Base-by-base conservation (phyloP, 2,113 vertebrate species). In the Gnathonemus echidnorhynchus region DNA sequence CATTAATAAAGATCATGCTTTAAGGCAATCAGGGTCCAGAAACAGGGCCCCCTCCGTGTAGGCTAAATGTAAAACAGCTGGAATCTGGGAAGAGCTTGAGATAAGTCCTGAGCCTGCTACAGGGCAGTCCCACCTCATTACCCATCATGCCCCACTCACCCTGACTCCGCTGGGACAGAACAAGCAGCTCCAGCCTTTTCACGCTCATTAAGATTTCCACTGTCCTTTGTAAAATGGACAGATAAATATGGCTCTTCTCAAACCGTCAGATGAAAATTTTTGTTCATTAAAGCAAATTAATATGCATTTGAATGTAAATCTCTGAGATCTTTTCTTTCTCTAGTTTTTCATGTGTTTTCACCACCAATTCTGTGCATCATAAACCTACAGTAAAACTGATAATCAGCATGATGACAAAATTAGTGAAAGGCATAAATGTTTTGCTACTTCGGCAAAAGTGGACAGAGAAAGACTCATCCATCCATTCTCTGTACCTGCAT, bases 91-190 rank as follows among this genome's bases (percentile, higher is more conserved):
- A 62, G 88, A 83, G 70, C 24, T 9, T 31, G 74, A 15, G 74
- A 31, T 87, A 53, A 31, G 74, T 70, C 39, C 10, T 3, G 19
- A 62, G 45, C 19, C 56, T 8, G 11, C 21, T 24, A 77, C 45
- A 77, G 62, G 62, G 35, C 66, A 19, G 88, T 77, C 27, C 88
- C 88, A 89, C 88, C n/a, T 89, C 35, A 77, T 77, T 89, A 89
- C 66, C 88, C 88, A 39, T 45, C 35, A 42, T 58, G 87, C 53
- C 52, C 53, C 62, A 19, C 50, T 87, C 86, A 87, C 86, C 24
- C 13, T 11, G 24, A 35, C 48, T 86, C 84, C 84, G 0, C 46
- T 48, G 84, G 84, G 46, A 86, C 84, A 50, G 84, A 53, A 87
- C 49, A 35, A 56, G 86, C 86, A 39, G 48, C n/a, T 87, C 48